Evolutionary conservation across 2,797 vertebrate species (phyloP).

Genomic region (Cephalopachus bancanus): DNA sequence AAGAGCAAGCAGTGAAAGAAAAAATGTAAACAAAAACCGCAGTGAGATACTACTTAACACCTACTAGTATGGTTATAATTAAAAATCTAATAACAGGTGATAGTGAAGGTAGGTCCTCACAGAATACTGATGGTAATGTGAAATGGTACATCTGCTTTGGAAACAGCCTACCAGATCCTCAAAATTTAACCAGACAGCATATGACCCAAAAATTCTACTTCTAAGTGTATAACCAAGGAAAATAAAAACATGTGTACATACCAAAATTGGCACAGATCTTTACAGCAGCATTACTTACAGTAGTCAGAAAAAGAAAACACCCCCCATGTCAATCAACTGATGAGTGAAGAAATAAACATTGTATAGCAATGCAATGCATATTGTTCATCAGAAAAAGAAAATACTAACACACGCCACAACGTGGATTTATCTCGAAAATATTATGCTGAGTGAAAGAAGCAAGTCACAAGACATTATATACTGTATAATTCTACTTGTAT

Average conservation of each 20-base stretch:
- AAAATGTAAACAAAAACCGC: background rate
- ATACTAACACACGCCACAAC: accelerated
- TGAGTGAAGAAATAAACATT: background rate
- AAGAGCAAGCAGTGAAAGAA: background rate
- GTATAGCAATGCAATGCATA: accelerated
- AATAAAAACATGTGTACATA: background rate
- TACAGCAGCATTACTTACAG: background rate
- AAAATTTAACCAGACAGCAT: background rate
- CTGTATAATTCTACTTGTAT: background rate
- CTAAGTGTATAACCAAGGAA: background rate
- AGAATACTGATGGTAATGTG: too few species aligned
- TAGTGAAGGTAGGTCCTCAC: background rate
- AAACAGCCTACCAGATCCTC: background rate
- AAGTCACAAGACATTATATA: background rate
- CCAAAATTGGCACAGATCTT: background rate
- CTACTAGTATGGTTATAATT: background rate
- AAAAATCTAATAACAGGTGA: background rate
- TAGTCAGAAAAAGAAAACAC: background rate
- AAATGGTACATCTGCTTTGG: background rate
- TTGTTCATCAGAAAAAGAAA: background rate
- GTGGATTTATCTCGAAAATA: background rate
- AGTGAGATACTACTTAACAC: background rate
- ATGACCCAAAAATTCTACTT: background rate
- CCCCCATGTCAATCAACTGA: background rate
- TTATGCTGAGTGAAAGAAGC: background rate